Evolutionary conservation across 2,888 invertebrate genomes (phyloP).

Genomic region (Cephus nigrinus): DNA sequence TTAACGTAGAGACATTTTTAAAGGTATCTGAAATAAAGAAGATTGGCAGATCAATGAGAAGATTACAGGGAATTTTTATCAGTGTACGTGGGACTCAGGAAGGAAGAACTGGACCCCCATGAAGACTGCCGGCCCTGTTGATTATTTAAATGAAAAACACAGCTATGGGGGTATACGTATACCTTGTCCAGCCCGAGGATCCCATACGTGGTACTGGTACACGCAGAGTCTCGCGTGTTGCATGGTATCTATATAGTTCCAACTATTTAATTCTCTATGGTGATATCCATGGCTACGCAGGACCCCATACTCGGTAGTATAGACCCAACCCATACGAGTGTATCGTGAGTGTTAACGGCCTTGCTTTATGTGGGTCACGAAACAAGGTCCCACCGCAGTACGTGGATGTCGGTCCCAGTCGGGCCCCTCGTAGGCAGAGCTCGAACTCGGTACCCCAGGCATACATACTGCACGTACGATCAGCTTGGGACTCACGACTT

Average conservation of each 20-base stretch:
- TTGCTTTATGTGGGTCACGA: slow-evolving; percentile 66
- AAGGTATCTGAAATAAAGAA: not conserved
- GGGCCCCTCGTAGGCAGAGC: not conserved
- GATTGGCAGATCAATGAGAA: not conserved
- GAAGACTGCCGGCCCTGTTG: slow-evolving; percentile 9
- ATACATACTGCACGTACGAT: not conserved
- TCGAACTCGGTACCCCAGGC: not conserved
- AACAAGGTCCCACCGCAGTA: slow-evolving; percentile 62
- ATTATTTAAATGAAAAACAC: slow-evolving; percentile 15
- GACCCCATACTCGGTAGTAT: slow-evolving; percentile 32
- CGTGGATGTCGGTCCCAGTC: slow-evolving; percentile 19
- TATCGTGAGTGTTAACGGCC: slow-evolving; percentile 63
- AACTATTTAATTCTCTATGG: slow-evolving; percentile 12
- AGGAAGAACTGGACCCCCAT: not conserved
- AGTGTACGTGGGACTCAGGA: not conserved
- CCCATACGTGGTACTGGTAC: slow-evolving; percentile 4
- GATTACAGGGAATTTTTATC: not conserved
- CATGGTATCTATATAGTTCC: slow-evolving; percentile 28
- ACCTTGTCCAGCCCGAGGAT: not conserved
- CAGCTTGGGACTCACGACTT: not conserved
- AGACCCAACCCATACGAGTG: slow-evolving; percentile 48
- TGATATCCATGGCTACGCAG: slow-evolving; percentile 23
- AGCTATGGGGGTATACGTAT: slow-evolving; percentile 6
- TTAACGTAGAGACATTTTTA: not conserved
- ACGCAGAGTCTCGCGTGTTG: slow-evolving; percentile 24